Conservation (phyloP, 2,797 vertebrate species). For the Cottoperca gobio region DNA sequence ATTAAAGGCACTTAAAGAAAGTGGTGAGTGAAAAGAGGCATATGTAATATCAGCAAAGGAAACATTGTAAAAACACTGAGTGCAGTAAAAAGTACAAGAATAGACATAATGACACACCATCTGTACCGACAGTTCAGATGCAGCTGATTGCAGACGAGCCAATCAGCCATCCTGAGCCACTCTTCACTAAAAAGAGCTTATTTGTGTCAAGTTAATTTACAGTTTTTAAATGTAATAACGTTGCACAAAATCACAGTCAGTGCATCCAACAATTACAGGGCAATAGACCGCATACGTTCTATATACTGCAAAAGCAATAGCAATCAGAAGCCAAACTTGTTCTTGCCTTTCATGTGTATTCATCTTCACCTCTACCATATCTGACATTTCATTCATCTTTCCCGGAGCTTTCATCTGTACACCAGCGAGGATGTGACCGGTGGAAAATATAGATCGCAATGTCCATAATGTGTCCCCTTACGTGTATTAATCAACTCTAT, state of each 20-base stretch:
- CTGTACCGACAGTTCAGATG: slow-evolving; percentile 2
- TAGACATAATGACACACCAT: slow-evolving; percentile 1
- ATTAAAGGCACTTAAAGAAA: slow-evolving; percentile 29
- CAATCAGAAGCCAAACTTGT: slow-evolving; percentile 10
- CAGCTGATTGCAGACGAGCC: slow-evolving; percentile 3
- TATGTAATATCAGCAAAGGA: slow-evolving; percentile 3
- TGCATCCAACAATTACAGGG: background rate
- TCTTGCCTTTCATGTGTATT: slow-evolving; percentile 8
- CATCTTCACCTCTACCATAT: slow-evolving; percentile 15
- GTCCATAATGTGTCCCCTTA: slow-evolving; percentile 79
- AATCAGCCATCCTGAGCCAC: slow-evolving; percentile 27
- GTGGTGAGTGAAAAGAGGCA: slow-evolving; percentile 18
- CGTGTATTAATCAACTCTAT: slow-evolving; percentile 82
- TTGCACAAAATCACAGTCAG: background rate
- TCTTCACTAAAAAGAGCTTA: slow-evolving; percentile 11
- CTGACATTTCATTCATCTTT: slow-evolving; percentile 55
- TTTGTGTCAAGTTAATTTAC: slow-evolving; percentile 7
- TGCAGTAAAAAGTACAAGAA: slow-evolving; percentile 9
- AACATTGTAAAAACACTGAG: background rate
- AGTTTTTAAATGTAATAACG: background rate
- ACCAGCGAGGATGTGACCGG: slow-evolving; percentile 69
- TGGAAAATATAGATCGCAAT: slow-evolving; percentile 72
- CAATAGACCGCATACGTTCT: background rate
- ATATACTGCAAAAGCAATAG: slow-evolving; percentile 18
- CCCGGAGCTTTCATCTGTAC: slow-evolving; percentile 50